Evolutionary conservation across 2,888 invertebrate genomes (phyloP).

Genomic region (Euplagia quadripunctaria): DNA sequence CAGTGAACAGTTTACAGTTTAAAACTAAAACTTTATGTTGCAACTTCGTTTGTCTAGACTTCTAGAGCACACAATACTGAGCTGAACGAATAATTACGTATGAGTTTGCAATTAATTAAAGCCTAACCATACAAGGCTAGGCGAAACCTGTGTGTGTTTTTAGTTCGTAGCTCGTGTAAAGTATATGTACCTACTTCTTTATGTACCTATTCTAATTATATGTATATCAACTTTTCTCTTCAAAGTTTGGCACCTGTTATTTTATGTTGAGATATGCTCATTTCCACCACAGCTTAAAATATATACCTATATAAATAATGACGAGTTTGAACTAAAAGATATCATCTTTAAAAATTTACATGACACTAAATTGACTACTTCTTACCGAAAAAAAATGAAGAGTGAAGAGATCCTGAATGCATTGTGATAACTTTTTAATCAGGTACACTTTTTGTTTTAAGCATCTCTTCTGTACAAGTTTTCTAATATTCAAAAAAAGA

Average conservation of each 20-base stretch:
- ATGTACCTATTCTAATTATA: neutral
- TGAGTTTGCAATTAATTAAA: slow-evolving; percentile 51
- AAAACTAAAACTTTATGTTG: slow-evolving; percentile 32
- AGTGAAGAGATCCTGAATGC: neutral
- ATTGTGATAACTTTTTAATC: neutral
- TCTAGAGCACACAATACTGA: slow-evolving; percentile 27
- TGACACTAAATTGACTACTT: no score
- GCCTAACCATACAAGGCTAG: slow-evolving; percentile 30
- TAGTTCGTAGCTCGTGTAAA: neutral
- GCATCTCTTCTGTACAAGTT: neutral
- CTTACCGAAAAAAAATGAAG: no score
- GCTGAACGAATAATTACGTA: slow-evolving; percentile 53
- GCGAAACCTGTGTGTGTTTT: slow-evolving; percentile 26
- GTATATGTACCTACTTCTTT: no score
- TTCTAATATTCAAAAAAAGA: neutral
- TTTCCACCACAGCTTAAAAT: no score
- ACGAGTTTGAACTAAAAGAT: no score
- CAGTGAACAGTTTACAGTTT: slow-evolving; percentile 21
- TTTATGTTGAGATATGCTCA: no score
- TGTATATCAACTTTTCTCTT: neutral
- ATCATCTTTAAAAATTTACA: no score
- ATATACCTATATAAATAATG: no score
- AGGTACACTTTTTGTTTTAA: neutral
- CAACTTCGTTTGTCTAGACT: slow-evolving; percentile 25
- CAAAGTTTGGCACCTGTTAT: no score